These are phyloP conservation scores for Acinonyx jubatus DNA, from an alignment of 2,113 vertebrate species.

Conservation along the genomic window DNA sequence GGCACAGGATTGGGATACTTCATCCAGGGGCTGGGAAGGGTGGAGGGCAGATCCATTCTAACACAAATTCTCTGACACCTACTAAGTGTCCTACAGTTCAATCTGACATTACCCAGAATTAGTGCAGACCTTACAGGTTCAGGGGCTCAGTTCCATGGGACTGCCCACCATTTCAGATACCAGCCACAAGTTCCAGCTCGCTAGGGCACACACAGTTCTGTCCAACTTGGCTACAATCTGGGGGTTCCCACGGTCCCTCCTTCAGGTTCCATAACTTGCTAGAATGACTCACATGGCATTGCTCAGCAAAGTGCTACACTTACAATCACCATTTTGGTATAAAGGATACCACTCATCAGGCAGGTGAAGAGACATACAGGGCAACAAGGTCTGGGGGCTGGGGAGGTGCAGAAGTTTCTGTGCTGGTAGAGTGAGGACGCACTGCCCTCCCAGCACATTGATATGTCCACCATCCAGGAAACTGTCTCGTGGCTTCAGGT, in stretches of 20 bases:
- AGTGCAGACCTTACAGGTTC: not conserved
- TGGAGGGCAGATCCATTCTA: fast-evolving
- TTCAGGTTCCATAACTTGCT: not conserved
- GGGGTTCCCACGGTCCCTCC: not conserved
- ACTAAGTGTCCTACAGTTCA: not conserved
- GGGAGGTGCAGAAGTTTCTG: not conserved
- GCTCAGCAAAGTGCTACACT: not conserved
- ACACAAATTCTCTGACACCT: not conserved
- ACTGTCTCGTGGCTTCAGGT: fast-evolving
- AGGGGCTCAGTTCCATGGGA: not conserved
- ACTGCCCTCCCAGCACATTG: not conserved
- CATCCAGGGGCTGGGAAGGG: not conserved
- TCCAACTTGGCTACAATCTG: not conserved
- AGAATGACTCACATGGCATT: not conserved
- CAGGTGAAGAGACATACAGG: not conserved
- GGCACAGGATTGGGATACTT: not conserved
- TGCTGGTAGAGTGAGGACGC: fast-evolving
- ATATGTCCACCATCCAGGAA: not conserved
- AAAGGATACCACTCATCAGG: not conserved
- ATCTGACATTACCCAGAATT: not conserved
- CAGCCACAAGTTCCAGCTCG: not conserved
- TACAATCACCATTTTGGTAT: not conserved
- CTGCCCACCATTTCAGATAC: not conserved
- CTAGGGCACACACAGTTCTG: not conserved
- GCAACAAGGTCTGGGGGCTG: not conserved